A percentile compares a stretch with the other conserved stretches of the same genome.
phyloP scores from a whole-genome alignment of 1,140 invertebrate species.

The Sarcophaga bullata region DNA sequence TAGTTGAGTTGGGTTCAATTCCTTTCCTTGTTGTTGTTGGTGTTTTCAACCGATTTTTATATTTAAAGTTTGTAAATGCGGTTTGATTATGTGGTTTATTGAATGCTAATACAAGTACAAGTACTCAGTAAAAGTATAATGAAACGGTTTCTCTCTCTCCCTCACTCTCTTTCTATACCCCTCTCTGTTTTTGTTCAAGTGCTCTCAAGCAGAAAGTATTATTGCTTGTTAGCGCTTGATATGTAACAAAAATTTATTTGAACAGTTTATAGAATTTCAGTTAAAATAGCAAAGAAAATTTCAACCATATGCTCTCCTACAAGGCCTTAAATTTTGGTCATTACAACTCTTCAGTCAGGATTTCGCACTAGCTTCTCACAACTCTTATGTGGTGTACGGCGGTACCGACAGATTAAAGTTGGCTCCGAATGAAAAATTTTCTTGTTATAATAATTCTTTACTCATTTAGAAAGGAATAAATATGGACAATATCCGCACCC shows the following conservation, averaged over 20 bases:
- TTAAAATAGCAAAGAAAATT: neutral
- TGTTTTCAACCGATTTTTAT: neutral
- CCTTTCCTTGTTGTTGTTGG: neutral
- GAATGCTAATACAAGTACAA: neutral
- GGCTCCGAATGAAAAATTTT: too few relatives aligned
- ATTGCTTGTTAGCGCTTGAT: neutral
- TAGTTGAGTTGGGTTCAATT: neutral
- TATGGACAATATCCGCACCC: too few relatives aligned
- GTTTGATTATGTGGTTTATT: constrained; percentile 12
- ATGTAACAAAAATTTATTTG: neutral
- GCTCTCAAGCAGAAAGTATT: constrained; percentile 15
- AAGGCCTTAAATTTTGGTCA: too few relatives aligned
- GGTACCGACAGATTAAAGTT: too few relatives aligned
- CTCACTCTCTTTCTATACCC: too few relatives aligned
- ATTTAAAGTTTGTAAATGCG: constrained; percentile 11
- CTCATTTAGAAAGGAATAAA: too few relatives aligned
- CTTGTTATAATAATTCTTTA: too few relatives aligned
- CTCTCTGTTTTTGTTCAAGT: neutral
- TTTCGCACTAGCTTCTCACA: too few relatives aligned
- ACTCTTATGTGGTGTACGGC: too few relatives aligned
- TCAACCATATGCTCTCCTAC: too few relatives aligned
- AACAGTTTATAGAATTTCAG: constrained; percentile 10
- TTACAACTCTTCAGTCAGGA: too few relatives aligned
- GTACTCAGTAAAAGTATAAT: neutral
- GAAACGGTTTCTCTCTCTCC: neutral